phyloP scores from a whole-genome alignment of 2,888 invertebrate species.

The Idaea dimidiata region DNA sequence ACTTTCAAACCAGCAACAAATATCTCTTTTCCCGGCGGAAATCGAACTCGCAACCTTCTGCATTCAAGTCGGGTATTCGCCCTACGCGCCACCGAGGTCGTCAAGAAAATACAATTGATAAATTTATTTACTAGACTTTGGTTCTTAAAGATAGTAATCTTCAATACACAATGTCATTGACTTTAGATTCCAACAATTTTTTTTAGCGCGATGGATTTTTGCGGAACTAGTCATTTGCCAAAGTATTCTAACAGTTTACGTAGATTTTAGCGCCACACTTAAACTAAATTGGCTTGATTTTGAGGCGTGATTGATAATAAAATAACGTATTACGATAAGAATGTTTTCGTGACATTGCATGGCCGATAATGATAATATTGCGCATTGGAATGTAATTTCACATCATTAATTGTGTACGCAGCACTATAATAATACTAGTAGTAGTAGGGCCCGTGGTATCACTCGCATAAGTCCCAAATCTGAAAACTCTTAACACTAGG shows the following conservation, averaged over 20 bases:
- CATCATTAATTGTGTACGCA: not conserved
- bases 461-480: no score
- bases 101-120: no score
- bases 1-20: no score
- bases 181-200: not conserved
- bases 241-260: not conserved
- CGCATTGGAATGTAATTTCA: not conserved
- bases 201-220: not conserved
- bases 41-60: no score
- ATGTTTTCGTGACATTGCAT: not conserved
- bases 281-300: not conserved
- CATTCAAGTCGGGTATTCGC: no score
- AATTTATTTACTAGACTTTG: conserved; percentile 17
- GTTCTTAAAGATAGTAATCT: not conserved
- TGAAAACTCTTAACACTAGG: no score
- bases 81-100: no score
- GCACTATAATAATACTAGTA: no score
- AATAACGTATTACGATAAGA: not conserved
- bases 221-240: not conserved
- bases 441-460: no score
- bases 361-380: not conserved
- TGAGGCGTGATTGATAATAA: not conserved
- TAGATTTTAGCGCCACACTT: not conserved
- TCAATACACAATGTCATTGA: not conserved
- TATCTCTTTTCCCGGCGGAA: no score